Base-by-base conservation (phyloP, 1,140 invertebrate species). In the Hirudo medicinalis region DNA sequence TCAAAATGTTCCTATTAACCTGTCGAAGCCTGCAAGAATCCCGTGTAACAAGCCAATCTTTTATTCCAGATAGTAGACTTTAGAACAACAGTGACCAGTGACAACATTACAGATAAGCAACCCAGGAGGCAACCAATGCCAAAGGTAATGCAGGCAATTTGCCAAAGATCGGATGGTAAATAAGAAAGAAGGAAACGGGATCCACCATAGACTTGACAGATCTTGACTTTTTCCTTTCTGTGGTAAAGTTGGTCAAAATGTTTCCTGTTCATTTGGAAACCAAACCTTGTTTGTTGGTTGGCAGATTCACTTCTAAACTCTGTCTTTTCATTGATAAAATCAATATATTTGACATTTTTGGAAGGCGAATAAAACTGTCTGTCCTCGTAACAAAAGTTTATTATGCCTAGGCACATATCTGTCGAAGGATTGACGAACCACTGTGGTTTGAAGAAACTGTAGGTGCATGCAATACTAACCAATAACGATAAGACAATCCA, bases 401-500 rank as follows among this genome's bases (percentile, higher is more conserved):
- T 76, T 40, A 79, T 76, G 32, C 80, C 80, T 49, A 81, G 78
- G 2, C 76, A 78, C 54, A 76, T 73, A 6, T 75, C 54, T 25
- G 73, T 71, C 40, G 78, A 75, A 29, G 75, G 72, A 55, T 78
- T 74, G 6, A 78, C 54, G 53, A 80, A 73, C 80, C 80, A 82
- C 54, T 74, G 75, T 6, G 80, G 80, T 66, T 80, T 78, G 36
- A 78, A 66, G 72, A 81, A 78, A 53, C 78, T 76, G 49, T 79
- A 76, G 2, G 76, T 74, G 60, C 75, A 76, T 0, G 76, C 70
- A 32, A 69, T 75, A 25, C 79, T 79, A 8, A 81, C 79, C 36
- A 79, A 73, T 32, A 80, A 72, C 4, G 80, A 81, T 20, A 82
- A 73, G 17, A 80, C 71, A 11, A 76, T 73, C 80, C 80, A 82